Evolutionary conservation across 2,888 invertebrate species (phyloP), one percentile per base, ranked within the genome.

Genomic region (Microctonus hyperodae): DNA sequence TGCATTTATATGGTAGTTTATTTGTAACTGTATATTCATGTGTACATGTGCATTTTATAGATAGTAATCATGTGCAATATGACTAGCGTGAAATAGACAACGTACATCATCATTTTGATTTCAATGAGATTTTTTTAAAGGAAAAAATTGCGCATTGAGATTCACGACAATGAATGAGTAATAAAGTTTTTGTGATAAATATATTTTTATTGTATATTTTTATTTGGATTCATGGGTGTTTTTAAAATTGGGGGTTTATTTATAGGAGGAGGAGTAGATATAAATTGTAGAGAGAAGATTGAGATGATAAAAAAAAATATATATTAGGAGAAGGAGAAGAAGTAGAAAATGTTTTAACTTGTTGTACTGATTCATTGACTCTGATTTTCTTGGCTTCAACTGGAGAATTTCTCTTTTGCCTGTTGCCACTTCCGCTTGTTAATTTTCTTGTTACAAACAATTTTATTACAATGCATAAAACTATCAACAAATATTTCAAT

Each of bases 351-450:
- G 59, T 65, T 59, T 59, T 66, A 61, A 61, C 66, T 65, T 48
- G 65, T 61, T 60, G 55, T 55, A 57, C 56, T 66, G 66, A 66
- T 66, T 66, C 66, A 66, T 66, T 62, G 62, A 66, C 66, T 62
- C 40, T 35, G 23, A 35, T 51, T n/a, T 3, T 44, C 44, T 44
- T 44, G 44, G 44, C 16, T 44, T 48, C 48, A 64, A 62, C 62
- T 50, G 44, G 57, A 62, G 59, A 56, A 25, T 66, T 66, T 61
- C 61, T 61, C 61, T 66, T 66, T 66, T 66, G 13, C 51, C 56
- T 55, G 48, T 48, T 64, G 20, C 56, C 48, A 66, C 61, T 66
- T 66, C 66, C 62, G 66, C 40, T 40, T 37, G 66, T 66, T 66
- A 66, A 66, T 66, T 66, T 66, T 66, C 62, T 57, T 62, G 66